Percentiles rank a stretch among this genome's conserved stretches.
Evolutionary conservation across 2,113 vertebrate genomes (phyloP).

Genomic region (Marcusenius ussheri): DNA sequence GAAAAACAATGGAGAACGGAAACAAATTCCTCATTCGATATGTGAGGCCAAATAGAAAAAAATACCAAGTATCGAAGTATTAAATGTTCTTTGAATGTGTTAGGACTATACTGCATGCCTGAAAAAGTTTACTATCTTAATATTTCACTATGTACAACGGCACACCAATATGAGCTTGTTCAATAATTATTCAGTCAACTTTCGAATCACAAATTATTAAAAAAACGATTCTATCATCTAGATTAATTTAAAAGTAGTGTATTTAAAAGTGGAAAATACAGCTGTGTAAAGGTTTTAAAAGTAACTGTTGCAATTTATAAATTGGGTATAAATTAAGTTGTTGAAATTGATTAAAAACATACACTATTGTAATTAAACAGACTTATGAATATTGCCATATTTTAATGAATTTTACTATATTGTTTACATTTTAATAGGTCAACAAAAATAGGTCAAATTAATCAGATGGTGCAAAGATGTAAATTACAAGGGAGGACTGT

Average conservation of each 20-base stretch:
- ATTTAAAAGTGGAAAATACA: not conserved
- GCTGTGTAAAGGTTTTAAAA: not conserved
- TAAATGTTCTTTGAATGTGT: not conserved
- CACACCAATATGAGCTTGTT: not conserved
- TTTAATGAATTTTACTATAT: not conserved
- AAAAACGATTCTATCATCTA: not conserved
- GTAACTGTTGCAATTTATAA: not conserved
- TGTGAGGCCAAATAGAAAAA: not conserved
- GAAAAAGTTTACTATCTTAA: not conserved
- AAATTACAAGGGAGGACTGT: not conserved
- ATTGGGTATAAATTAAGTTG: not conserved
- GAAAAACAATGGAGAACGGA: not conserved
- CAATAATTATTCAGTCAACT: not conserved
- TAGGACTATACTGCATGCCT: not conserved
- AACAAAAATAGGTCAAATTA: not conserved
- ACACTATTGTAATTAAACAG: not conserved
- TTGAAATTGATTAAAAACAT: not conserved
- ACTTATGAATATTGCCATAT: not conserved
- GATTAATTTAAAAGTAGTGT: not conserved
- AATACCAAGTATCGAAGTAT: not conserved
- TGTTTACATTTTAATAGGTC: not conserved
- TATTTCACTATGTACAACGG: not conserved
- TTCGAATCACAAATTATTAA: not conserved
- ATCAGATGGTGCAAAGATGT: not conserved
- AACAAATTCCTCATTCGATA: not conserved